Evolutionary conservation across 2,113 vertebrate genomes (phyloP).

Genomic region (Sorex araneus): DNA sequence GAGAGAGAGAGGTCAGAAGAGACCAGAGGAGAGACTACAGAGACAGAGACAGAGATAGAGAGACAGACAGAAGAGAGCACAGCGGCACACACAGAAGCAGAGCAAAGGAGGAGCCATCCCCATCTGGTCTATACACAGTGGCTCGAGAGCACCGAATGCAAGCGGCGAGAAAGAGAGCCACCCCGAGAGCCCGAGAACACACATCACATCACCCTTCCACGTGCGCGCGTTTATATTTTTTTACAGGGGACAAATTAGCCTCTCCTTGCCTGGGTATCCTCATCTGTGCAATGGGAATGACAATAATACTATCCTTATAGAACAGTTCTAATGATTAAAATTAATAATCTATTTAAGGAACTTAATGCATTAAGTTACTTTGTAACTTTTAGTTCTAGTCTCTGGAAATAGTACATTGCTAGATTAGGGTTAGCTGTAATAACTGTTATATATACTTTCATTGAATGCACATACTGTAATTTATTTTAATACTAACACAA

Average conservation of each 20-base stretch:
- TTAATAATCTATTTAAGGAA: background rate
- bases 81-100: too few relatives aligned
- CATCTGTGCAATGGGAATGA: slow-evolving; percentile 31
- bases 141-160: too few relatives aligned
- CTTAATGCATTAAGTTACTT: background rate
- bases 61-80: too few relatives aligned
- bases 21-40: too few relatives aligned
- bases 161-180: too few relatives aligned
- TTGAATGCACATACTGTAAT: background rate
- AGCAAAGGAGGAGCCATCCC: too few relatives aligned
- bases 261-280: slow-evolving; percentile 38
- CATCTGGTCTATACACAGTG: too few relatives aligned
- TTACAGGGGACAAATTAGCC: background rate
- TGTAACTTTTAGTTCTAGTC: slow-evolving; percentile 4
- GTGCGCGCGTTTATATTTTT: too few relatives aligned
- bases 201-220: too few relatives aligned
- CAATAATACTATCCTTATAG: background rate
- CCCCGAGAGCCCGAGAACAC: too few relatives aligned
- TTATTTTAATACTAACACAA: slow-evolving; percentile 47
- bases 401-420: slow-evolving; percentile 45
- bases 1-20: too few relatives aligned
- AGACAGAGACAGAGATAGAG: too few relatives aligned
- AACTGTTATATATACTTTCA: slow-evolving; percentile 8
- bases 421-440: slow-evolving; percentile 42
- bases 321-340: slow-evolving; percentile 50